Conservation (phyloP, 2,797 vertebrate genomes). For the Gallirallus australis region DNA sequence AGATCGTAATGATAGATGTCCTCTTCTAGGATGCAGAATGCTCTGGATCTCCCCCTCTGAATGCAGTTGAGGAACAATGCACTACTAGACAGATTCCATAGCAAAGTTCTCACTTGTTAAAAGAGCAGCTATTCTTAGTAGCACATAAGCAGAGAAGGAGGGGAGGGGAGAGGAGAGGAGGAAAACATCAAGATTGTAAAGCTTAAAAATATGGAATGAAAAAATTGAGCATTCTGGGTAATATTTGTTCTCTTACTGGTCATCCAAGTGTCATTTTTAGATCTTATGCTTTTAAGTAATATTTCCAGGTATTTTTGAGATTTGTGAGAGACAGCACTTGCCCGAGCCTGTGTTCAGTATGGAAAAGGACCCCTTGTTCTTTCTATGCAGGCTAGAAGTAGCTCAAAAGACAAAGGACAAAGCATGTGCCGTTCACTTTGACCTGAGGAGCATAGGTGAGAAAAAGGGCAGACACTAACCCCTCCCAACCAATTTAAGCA, state of each 20-base stretch:
- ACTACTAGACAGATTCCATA: neutral
- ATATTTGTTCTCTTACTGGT: neutral
- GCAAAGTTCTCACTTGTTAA: neutral
- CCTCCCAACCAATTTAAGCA: neutral
- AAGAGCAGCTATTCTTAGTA: neutral
- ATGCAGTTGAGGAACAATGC: neutral
- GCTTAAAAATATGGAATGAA: neutral
- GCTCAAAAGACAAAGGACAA: neutral
- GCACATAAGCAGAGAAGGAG: neutral
- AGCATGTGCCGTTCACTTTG: neutral
- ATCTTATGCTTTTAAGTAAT: neutral
- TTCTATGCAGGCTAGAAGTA: neutral
- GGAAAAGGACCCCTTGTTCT: neutral
- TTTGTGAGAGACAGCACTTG: neutral
- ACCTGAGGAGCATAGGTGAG: neutral
- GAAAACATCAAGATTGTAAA: neutral
- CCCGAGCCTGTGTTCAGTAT: neutral
- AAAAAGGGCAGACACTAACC: neutral
- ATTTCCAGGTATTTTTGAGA: neutral
- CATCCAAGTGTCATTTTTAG: neutral
- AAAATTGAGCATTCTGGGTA: neutral
- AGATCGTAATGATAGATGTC: neutral
- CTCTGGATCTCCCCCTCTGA: neutral
- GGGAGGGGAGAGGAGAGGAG: neutral
- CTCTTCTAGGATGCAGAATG: neutral